Percentiles rank a stretch among this genome's conserved stretches.
These are phyloP conservation scores for Montipora capitata DNA, from an alignment of 92 coral and sea anemone genomes.

Conservation along the genomic window DNA sequence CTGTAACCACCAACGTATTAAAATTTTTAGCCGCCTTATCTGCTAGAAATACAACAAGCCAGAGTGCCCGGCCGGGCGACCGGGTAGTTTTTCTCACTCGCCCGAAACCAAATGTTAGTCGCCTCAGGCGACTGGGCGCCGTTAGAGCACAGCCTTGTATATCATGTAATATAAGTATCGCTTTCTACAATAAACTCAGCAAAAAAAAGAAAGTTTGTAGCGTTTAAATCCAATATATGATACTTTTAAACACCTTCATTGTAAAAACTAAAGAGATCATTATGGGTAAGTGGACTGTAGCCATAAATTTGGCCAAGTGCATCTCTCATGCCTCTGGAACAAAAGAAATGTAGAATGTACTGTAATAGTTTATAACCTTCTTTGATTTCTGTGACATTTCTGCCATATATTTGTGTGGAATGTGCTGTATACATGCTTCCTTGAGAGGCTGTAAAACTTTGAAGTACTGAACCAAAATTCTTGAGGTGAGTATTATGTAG, in stretches of 20 bases:
- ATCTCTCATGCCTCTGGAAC: not conserved
- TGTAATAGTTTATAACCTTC: slow-evolving; percentile 25
- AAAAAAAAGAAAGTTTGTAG: not conserved
- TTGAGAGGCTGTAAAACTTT: slow-evolving; percentile 63
- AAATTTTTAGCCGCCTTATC: too few species aligned
- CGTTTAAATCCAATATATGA: too few species aligned
- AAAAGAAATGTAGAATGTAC: not conserved
- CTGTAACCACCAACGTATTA: too few species aligned
- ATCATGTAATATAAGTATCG: not conserved
- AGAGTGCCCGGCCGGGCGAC: too few species aligned
- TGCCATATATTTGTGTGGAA: slow-evolving; percentile 2
- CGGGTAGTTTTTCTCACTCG: too few species aligned
- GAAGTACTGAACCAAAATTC: slow-evolving; percentile 66
- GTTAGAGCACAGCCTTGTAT: too few species aligned
- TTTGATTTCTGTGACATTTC: slow-evolving; percentile 36
- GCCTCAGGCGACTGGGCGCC: too few species aligned
- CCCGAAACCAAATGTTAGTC: too few species aligned
- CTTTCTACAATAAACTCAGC: not conserved
- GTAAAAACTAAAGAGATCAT: not conserved
- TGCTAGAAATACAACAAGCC: too few species aligned
- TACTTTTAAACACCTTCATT: too few species aligned
- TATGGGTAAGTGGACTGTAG: not conserved
- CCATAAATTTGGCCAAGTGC: not conserved
- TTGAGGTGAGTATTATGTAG: slow-evolving; percentile 32
- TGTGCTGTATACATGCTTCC: slow-evolving; percentile 60